These are phyloP conservation scores for Bubo bubo DNA, from an alignment of 2,113 vertebrate genomes.

Conservation along the genomic window DNA sequence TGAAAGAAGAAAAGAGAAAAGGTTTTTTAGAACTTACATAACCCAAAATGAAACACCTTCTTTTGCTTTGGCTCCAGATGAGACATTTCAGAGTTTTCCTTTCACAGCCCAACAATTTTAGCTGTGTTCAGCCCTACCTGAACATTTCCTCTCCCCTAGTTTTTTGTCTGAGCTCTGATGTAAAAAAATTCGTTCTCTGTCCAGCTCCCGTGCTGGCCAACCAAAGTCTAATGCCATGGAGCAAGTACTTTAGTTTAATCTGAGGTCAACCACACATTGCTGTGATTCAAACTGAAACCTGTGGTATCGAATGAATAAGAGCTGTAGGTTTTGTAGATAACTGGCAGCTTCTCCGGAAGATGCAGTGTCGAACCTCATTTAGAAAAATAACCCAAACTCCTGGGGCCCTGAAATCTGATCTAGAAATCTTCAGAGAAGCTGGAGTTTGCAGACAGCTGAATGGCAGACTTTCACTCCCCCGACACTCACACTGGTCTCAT, in stretches of 20 bases:
- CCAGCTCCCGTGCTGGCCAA: not conserved
- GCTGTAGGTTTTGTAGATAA: conserved; percentile 49
- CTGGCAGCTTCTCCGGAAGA: conserved; percentile 43
- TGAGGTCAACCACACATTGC: conserved; percentile 59
- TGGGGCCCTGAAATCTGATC: conserved; percentile 35
- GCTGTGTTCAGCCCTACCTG: not conserved
- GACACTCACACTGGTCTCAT: conserved; percentile 31
- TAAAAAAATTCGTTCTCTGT: not conserved
- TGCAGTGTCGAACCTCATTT: not conserved
- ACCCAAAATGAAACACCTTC: not conserved
- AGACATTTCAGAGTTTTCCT: not conserved
- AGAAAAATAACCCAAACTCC: conserved; percentile 42
- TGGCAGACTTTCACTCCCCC: conserved; percentile 53
- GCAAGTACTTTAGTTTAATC: conserved; percentile 32
- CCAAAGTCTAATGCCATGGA: not conserved
- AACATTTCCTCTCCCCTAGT: not conserved
- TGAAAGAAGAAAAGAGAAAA: not conserved
- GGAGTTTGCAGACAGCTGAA: not conserved
- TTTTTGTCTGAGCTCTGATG: not conserved
- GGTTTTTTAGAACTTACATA: not conserved
- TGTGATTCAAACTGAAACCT: conserved; percentile 63
- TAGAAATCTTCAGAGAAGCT: conserved; percentile 43
- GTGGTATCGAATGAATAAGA: conserved; percentile 58
- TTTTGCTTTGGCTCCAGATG: conserved; percentile 3
- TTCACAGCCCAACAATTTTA: not conserved